phyloP scores from a whole-genome alignment of 2,888 invertebrate genomes.

The Rhagonycha lutea region DNA sequence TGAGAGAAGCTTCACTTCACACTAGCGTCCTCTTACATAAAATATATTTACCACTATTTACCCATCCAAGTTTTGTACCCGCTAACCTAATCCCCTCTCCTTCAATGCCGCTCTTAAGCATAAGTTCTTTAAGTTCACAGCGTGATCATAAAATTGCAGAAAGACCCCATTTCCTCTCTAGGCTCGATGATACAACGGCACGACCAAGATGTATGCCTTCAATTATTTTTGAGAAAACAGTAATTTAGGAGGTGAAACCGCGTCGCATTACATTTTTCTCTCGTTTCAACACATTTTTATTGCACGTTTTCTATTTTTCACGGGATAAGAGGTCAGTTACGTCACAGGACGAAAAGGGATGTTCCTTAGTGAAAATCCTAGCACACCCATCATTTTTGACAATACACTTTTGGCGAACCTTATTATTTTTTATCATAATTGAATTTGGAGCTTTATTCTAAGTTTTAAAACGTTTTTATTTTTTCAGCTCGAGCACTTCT shows the following conservation, averaged over 20 bases:
- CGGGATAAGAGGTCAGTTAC: background rate
- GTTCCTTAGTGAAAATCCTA: background rate
- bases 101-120: too few relatives aligned
- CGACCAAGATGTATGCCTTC: conserved; percentile 24
- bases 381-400: background rate
- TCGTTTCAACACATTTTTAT: background rate
- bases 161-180: conserved; percentile 26
- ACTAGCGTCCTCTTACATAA: too few relatives aligned
- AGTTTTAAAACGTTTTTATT: background rate
- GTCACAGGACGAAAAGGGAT: background rate
- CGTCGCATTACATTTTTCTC: conserved; percentile 11
- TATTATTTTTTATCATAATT: background rate
- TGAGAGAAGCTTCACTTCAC: too few relatives aligned
- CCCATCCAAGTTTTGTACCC: too few relatives aligned
- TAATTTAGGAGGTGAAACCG: conserved; percentile 20
- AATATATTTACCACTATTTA: too few relatives aligned
- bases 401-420: background rate
- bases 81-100: too few relatives aligned
- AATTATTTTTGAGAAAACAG: conserved; percentile 27
- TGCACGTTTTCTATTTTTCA: background rate
- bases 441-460: background rate
- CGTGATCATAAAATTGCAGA: conserved; percentile 34
- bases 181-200: conserved; percentile 19
- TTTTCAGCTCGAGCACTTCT: background rate
- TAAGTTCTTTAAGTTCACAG: conserved; percentile 35